phyloP scores from a whole-genome alignment of 2,888 invertebrate species.

The Philaethria dido region DNA sequence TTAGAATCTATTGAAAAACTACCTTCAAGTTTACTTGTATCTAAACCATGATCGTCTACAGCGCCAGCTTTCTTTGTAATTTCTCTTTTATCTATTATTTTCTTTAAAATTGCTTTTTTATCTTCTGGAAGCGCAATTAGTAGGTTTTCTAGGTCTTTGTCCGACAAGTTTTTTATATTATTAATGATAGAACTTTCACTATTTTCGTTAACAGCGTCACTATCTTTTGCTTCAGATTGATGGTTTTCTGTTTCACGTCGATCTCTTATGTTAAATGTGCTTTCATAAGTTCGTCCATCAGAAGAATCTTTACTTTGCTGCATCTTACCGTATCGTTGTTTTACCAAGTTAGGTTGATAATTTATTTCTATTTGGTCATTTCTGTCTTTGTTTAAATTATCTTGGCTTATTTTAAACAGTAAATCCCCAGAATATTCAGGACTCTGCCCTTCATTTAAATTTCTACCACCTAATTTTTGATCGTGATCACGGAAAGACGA shows the following conservation, averaged over 20 bases:
- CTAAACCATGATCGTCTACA: slow-evolving; percentile 66
- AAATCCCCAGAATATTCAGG: slow-evolving; percentile 23
- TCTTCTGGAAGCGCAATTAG: slow-evolving; percentile 69
- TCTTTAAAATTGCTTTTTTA: slow-evolving; percentile 67
- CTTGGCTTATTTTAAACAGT: slow-evolving; percentile 21
- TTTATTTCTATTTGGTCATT: slow-evolving; percentile 22
- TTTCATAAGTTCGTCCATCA: slow-evolving; percentile 53
- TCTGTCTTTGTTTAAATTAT: slow-evolving; percentile 15
- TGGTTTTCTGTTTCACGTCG: slow-evolving; percentile 12
- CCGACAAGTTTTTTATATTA: slow-evolving; percentile 70
- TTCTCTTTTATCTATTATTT: slow-evolving; percentile 75
- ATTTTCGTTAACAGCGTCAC: slow-evolving; percentile 50
- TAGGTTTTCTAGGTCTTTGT: slow-evolving; percentile 68
- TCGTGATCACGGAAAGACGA: slow-evolving; percentile 8
- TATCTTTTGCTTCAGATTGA: slow-evolving; percentile 24
- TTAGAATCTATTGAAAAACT: slow-evolving; percentile 54
- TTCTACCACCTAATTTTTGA: slow-evolving; percentile 10
- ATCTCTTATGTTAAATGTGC: slow-evolving; percentile 32
- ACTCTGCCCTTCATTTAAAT: slow-evolving; percentile 1
- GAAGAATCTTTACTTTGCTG: slow-evolving; percentile 52
- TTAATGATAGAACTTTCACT: slow-evolving; percentile 70
- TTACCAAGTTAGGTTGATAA: slow-evolving; percentile 12
- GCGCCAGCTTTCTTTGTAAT: slow-evolving; percentile 76
- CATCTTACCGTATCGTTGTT: slow-evolving; percentile 52
- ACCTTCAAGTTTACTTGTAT: slow-evolving; percentile 63